Evolutionary conservation across 2,888 invertebrate genomes (phyloP).

Genomic region (Nematopogon swammerdamellus): DNA sequence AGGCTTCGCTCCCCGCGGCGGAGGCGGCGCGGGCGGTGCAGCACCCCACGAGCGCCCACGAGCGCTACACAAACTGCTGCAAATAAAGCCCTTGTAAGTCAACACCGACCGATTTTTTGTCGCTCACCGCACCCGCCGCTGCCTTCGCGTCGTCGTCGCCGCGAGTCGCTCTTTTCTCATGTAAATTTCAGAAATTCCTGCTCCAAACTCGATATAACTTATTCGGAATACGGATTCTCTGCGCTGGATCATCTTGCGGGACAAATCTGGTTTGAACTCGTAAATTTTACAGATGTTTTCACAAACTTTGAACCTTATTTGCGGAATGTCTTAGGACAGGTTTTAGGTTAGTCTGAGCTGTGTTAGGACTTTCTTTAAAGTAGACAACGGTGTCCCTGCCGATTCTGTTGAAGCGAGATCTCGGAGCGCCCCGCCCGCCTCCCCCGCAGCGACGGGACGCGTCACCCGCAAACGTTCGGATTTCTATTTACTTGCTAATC

Average conservation of each 20-base stretch:
- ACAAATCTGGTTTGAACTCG: not conserved
- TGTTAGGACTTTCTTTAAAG: not conserved
- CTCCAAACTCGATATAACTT: conserved; percentile 36
- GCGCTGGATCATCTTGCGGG: conserved; percentile 9
- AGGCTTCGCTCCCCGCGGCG: too few relatives aligned
- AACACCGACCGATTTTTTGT: conserved; percentile 8
- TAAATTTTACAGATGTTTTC: not conserved
- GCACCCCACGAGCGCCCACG: too few relatives aligned
- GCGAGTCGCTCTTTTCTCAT: conserved; percentile 35
- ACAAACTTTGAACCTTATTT: not conserved
- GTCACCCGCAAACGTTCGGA: not conserved
- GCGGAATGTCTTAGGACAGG: not conserved
- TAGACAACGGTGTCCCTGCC: not conserved
- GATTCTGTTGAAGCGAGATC: not conserved
- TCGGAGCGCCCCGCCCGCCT: too few relatives aligned
- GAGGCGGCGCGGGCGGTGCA: too few relatives aligned
- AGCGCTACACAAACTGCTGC: conserved; percentile 30
- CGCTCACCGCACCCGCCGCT: conserved; percentile 19
- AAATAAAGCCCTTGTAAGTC: conserved; percentile 28
- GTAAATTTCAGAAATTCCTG: conserved; percentile 44
- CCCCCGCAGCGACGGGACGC: not conserved
- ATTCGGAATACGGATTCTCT: conserved; percentile 20
- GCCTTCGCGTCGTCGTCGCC: conserved; percentile 22
- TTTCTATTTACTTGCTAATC: not conserved
- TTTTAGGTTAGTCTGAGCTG: not conserved